Evolutionary conservation across 2,888 invertebrate species (phyloP), one percentile per base, ranked within the genome.

Genomic region (Cheilosia soror): DNA sequence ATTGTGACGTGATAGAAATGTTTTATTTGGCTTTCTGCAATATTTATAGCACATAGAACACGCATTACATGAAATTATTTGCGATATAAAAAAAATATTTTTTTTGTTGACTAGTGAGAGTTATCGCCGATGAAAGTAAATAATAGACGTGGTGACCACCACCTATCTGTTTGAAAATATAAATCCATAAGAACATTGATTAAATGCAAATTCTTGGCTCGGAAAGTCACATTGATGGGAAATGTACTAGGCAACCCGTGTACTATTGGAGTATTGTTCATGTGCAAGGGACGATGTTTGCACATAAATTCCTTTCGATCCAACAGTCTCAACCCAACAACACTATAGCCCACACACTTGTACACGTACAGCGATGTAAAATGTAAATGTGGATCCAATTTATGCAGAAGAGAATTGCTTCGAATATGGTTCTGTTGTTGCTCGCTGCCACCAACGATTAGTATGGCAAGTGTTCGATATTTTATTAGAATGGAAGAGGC

Each of bases 61-160:
- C n/a, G n/a, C n/a, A n/a, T n/a, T n/a, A n/a, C n/a, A n/a, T n/a
- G n/a, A n/a, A n/a, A n/a, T n/a, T n/a, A n/a, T n/a, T n/a, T n/a
- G n/a, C n/a, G n/a, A n/a, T n/a, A n/a, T n/a, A n/a, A n/a, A n/a
- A n/a, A n/a, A n/a, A n/a, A n/a, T n/a, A n/a, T n/a, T n/a, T n/a
- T n/a, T n/a, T n/a, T n/a, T n/a, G n/a, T n/a, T n/a, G n/a, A n/a
- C n/a, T n/a, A n/a, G n/a, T n/a, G n/a, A n/a, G n/a, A n/a, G n/a
- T n/a, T 87, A 98, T 95, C 68, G 95, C 93, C 31, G 98, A 93
- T 0, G 98, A 98, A 62, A 98, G 93, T 5, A 96, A 94, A 93
- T 98, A 98, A 91, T 97, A 97, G 57, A 96, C 94, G 96, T 95
- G 89, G 93, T 94, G 89, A 95, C 89, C 0, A 94, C 93, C 92